Evolutionary conservation across 2,888 invertebrate species (phyloP).

Genomic region (Galerucella calmariensis): DNA sequence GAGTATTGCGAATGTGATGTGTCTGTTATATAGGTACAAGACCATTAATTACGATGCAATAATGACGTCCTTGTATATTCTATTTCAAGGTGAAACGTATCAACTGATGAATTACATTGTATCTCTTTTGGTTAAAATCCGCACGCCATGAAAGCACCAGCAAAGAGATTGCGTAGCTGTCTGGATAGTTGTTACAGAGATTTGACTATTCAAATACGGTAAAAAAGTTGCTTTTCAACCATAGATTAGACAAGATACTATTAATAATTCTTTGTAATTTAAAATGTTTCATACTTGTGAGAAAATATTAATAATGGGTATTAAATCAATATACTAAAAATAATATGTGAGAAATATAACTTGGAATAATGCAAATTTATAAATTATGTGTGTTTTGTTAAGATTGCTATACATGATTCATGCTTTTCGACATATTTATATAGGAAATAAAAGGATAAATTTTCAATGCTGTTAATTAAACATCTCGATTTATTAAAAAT

Average conservation of each 20-base stretch:
- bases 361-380: neutral
- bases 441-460: neutral
- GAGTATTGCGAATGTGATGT: conserved; percentile 28
- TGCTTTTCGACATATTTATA: neutral
- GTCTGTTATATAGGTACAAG: conserved; percentile 18
- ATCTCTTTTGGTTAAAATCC: neutral
- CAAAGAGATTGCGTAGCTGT: too few relatives aligned
- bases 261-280: neutral
- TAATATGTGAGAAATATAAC: neutral
- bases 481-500: neutral
- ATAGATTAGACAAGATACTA: neutral
- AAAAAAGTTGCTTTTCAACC: too few relatives aligned
- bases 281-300: neutral
- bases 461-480: neutral
- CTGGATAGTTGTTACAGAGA: too few relatives aligned
- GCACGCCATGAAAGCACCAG: too few relatives aligned
- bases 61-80: conserved; percentile 24
- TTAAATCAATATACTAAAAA: conserved; percentile 11
- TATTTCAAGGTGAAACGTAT: conserved; percentile 28
- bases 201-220: too few relatives aligned
- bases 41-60: conserved; percentile 27
- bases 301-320: neutral
- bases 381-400: neutral
- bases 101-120: conserved; percentile 26
- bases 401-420: conserved; percentile 8